Conservation (phyloP, 92 coral and sea anemone species). For the Parazoanthus atlanticus region DNA sequence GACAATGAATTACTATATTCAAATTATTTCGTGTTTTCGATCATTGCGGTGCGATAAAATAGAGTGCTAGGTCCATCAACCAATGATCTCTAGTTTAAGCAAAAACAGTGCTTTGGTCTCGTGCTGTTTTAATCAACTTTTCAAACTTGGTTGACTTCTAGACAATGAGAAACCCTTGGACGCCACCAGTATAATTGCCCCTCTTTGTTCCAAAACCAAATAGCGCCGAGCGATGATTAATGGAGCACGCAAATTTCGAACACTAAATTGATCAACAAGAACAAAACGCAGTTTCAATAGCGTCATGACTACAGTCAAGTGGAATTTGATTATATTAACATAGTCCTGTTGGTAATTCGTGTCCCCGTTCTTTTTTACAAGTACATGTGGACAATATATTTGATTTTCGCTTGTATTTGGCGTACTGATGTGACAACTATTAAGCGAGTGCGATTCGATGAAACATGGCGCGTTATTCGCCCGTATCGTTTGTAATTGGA, state of each 20-base stretch:
- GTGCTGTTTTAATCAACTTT: slow-evolving; percentile 12
- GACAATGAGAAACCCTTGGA: neutral
- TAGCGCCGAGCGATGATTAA: neutral
- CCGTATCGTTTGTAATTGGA: neutral
- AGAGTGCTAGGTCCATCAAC: neutral
- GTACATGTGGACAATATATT: neutral
- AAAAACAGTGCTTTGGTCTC: neutral
- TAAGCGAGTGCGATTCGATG: neutral
- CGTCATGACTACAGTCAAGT: neutral
- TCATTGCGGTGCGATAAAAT: neutral
- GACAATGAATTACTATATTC: neutral
- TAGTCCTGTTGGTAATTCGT: neutral
- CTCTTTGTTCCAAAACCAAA: slow-evolving; percentile 10
- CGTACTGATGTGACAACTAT: neutral
- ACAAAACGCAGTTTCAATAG: neutral
- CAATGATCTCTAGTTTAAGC: neutral
- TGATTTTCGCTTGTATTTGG: neutral
- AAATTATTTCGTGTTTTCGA: slow-evolving; percentile 23
- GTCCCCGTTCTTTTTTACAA: neutral
- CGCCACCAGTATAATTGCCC: neutral
- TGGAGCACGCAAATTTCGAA: neutral
- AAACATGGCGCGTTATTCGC: slow-evolving; percentile 13
- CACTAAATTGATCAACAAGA: neutral
- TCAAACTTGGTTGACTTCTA: slow-evolving; percentile 27
- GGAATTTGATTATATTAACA: neutral